These are phyloP conservation scores for Bos taurus DNA, from an alignment of 2,113 vertebrate genomes.

Conservation along the genomic window ARS-UCD2.0 NC_037334.1:49530501-49531000, in stretches of 20 bases:
- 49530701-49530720: conserved; percentile 89
- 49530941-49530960: background rate
- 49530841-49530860: conserved; percentile 88
- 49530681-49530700: conserved; percentile 83
- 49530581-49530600: conserved; percentile 87
- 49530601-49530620: conserved; percentile 96
- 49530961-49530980: background rate
- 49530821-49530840: conserved; percentile 87
- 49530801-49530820: conserved; percentile 95
- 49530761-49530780: conserved; percentile 88
- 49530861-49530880: background rate
- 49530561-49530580: conserved; percentile 86
- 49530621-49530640: conserved; percentile 90
- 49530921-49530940: background rate
- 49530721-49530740: conserved; percentile 92
- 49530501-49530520: conserved; percentile 90
- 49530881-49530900: background rate
- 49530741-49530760: conserved; percentile 87
- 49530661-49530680: conserved; percentile 91
- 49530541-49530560: conserved; percentile 83
- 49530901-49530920: background rate
- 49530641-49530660: conserved; percentile 90
- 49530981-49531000: background rate
- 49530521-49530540: conserved; percentile 91
- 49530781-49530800: conserved; percentile 98